Evolutionary conservation across 2,888 invertebrate genomes (phyloP), one percentile per base, ranked within the genome.

Genomic region (Chrysolina haemoptera): DNA sequence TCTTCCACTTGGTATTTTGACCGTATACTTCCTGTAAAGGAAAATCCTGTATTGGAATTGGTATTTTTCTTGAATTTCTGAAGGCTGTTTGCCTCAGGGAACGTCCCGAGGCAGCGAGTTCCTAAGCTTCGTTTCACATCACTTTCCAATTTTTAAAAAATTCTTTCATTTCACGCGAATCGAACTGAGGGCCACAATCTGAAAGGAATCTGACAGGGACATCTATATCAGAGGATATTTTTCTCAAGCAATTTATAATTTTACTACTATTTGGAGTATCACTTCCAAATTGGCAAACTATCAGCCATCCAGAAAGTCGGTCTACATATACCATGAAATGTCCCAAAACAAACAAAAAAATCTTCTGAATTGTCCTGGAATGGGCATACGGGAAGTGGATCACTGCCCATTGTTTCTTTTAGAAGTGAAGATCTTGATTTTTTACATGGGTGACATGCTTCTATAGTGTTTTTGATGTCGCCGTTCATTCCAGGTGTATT

Each of bases 131-230:
- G n/a, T n/a, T n/a, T n/a, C n/a, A 27, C 27, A 27, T 27, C 27
- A 27, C 27, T 1, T 50, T 50, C 50, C 50, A 14, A 6, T 50
- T 50, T n/a, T 50, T 50, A 1, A 50, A 50, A 16, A 5, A 50
- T 6, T 4, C 6, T 16, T 64, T 41, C n/a, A 62, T 62, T 40
- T 64, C 64, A 12, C 14, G n/a, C 20, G 35, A 64, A 35, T 40
- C 16, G 16, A 41, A 64, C 41, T 40, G 64, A 4, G 41, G 16
- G 4, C 64, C 41, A 64, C 43, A 41, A 40, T 64, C 64, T 64
- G 64, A 64, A 18, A 4, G 64, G n/a, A 11, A 64, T 64, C 64
- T 64, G 40, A 64, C n/a, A 41, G 64, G 64, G 1, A 64, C 64
- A 18, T n/a, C 64, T 16, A n/a, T 64, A 20, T 64, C 64, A 41